phyloP scores from a whole-genome alignment of 2,888 invertebrate species.

The Synanthedon formicaeformis region DNA sequence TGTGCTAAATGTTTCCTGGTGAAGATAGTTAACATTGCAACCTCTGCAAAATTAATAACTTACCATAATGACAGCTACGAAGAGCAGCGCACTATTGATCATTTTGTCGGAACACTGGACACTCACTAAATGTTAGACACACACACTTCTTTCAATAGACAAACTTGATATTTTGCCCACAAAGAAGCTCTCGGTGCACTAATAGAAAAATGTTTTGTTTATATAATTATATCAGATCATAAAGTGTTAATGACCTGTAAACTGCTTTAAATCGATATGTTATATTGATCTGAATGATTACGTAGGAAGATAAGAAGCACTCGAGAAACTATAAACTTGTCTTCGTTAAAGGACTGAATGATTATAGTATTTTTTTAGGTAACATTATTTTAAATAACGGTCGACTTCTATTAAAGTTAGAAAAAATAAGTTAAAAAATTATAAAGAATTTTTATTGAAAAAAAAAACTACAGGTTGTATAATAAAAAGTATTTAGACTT shows the following conservation, averaged over 20 bases:
- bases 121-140: constrained; percentile 6
- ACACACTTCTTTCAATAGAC: constrained; percentile 44
- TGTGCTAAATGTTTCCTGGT: not conserved
- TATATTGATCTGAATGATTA: constrained; percentile 21
- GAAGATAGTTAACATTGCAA: not conserved
- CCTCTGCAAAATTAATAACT: constrained; percentile 19
- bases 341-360: too few relatives aligned
- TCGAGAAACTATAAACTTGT: too few relatives aligned
- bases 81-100: constrained; percentile 15
- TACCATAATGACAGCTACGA: constrained; percentile 28
- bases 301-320: constrained; percentile 3
- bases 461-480: too few relatives aligned
- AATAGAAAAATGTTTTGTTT: not conserved
- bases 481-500: too few relatives aligned
- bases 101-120: constrained; percentile 23
- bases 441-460: too few relatives aligned
- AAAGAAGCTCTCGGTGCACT: constrained; percentile 33
- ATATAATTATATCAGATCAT: not conserved
- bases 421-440: too few relatives aligned
- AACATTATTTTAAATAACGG: too few relatives aligned
- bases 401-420: too few relatives aligned
- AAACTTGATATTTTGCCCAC: constrained; percentile 41
- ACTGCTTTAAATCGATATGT: constrained; percentile 1
- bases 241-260: not conserved
- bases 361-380: too few relatives aligned